These are phyloP conservation scores for Apis florea DNA, from an alignment of 1,140 invertebrate genomes.

Conservation along the genomic window DNA sequence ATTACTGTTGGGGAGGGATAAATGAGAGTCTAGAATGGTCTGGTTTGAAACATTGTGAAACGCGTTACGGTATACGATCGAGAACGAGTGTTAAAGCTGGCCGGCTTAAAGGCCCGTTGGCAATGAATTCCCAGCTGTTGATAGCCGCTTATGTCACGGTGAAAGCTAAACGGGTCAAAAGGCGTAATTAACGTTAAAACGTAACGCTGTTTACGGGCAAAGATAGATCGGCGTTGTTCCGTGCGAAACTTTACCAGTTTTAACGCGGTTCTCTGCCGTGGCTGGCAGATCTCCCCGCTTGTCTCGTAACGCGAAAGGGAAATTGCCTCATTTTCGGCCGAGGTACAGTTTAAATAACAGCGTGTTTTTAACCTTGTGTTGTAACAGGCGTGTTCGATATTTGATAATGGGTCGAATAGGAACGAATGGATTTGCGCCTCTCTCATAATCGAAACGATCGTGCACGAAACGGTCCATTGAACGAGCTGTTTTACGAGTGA, in stretches of 20 bases:
- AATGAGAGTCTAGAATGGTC: not conserved
- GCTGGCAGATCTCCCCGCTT: not conserved
- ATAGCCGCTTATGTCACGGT: conserved; percentile 31
- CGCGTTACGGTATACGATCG: conserved; percentile 26
- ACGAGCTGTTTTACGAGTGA: too few relatives aligned
- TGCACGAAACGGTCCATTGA: too few relatives aligned
- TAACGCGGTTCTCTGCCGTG: not conserved
- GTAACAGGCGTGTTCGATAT: too few relatives aligned
- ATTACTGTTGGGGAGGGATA: conserved; percentile 25
- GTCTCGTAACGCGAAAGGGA: not conserved
- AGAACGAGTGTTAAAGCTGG: not conserved
- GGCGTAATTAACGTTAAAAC: conserved; percentile 27
- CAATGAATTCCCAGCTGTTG: conserved; percentile 34
- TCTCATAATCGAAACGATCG: too few relatives aligned
- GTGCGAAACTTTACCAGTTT: not conserved
- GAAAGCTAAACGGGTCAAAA: conserved; percentile 49
- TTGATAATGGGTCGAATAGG: too few relatives aligned
- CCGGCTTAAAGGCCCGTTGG: conserved; percentile 22
- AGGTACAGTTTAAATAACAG: not conserved
- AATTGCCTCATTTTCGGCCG: not conserved
- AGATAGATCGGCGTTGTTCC: conserved; percentile 2
- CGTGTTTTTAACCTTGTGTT: too few relatives aligned
- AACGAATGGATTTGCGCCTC: too few relatives aligned
- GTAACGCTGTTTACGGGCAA: conserved; percentile 1
- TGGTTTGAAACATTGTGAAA: conserved; percentile 21